Base-by-base conservation (phyloP, 2,113 vertebrate species). In the Anolis sagrei region DNA sequence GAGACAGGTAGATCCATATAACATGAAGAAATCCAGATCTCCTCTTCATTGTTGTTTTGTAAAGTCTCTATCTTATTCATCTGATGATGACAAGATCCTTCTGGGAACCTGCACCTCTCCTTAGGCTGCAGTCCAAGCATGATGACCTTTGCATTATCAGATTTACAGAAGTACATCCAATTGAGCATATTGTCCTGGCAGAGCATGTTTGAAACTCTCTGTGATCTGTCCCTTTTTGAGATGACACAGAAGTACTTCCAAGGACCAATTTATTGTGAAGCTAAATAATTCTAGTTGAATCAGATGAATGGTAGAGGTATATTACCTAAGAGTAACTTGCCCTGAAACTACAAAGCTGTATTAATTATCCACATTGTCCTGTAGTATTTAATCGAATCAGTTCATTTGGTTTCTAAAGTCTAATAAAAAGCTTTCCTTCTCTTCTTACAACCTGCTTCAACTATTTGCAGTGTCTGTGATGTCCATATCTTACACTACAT, bases 81-180 rank as follows among this genome's bases (percentile, higher is more conserved):
- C 66, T 29, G 87, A 79, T 69, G 89, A 88, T 84, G 70, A 1
- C 78, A 74, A 62, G 34, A 84, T 85, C 36, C 61, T 66, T 23
- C 64, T 68, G 25, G 25, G 83, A 25, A 6, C 76, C 89, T 27
- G 58, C 69, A 81, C 36, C 49, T 88, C 87, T 29, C 36, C 68
- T 90, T 81, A 93, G 87, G 84, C 81, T 88, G 81, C 85, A 91
- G 19, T 83, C 82, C 70, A 89, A 88, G 81, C 81, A 82, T 90
- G 82, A 1, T 84, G 44, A 81, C 82, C 88, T 70, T 66, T 61
- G 7, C 54, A 62, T 82, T 85, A 80, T 74, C 89, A 84, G 8
- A 87, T 91, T 19, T 69, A 77, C 14, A 73, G 19, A 36, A 13
- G 51, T 79, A 79, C 27, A 48, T 61, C 16, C 25, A 85, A 11